Base-by-base conservation (phyloP, 2,888 invertebrate genomes). In the Eupithecia subfuscata region DNA sequence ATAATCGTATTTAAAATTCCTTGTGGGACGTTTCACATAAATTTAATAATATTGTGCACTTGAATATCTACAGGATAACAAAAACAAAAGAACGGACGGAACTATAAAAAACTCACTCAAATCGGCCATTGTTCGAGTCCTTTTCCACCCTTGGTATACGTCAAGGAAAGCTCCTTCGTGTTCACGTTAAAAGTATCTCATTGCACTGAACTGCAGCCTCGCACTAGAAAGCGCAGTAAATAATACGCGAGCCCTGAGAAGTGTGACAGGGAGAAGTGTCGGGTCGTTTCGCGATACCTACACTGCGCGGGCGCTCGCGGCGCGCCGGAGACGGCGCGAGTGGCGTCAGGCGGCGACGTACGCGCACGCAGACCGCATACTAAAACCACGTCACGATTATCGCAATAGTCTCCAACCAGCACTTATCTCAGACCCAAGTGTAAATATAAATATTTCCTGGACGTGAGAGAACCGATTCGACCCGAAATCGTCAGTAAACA, bases 311-410 rank as follows among this genome's bases (percentile, higher is more conserved):
- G 81, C 85, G 85, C 83, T 83, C 84, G 85, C 67, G 52, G 48
- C 60, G 25, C 69, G 74, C 52, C 67, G 70, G 76, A 34, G 85
- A 84, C 84, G 85, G 12, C 16, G 86, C 81, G 71, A 81, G 81
- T 90, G 92, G 93, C 94, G 93, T 92, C 93, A 89, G 85, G 75
- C 87, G 88, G 89, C 92, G 88, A 85, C 92, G 90, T 84, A 81
- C 82, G 86, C 92, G 92, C 90, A 94, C 94, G 91, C 93, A 87
- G 88, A 87, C 87, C 91, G 95, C 92, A 95, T 94, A 94, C 93
- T 94, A 95, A 94, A 90, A 89, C 85, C 87, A 82, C 77, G 88
- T 83, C 90, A 90, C 90, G 87, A 91, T 91, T 88, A 93, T 92
- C 91, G 91, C 91, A 87, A 90, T 82, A 85, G 81, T 86, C 80